Evolutionary conservation across 2,888 invertebrate species (phyloP).

Genomic region (Oscheius sp.): DNA sequence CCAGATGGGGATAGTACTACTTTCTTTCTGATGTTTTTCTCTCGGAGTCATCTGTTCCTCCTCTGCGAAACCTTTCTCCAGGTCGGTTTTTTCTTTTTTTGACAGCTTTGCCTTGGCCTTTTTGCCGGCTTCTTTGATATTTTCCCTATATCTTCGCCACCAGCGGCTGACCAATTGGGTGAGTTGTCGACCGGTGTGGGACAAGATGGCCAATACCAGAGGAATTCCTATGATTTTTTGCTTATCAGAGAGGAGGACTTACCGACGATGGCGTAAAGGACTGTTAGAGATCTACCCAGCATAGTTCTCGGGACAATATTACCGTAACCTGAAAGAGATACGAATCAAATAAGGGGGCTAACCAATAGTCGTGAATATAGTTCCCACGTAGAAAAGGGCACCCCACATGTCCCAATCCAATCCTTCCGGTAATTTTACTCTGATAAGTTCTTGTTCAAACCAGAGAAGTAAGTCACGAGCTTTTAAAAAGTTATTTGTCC

Average conservation of each 20-base stretch:
- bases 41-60: background rate
- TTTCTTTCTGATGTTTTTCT: conserved; percentile 6
- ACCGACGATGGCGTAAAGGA: conserved; percentile 91
- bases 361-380: conserved; percentile 76
- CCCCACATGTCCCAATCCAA: conserved; percentile 74
- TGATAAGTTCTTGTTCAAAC: conserved; percentile 59
- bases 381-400: conserved; percentile 75
- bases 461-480: conserved; percentile 52
- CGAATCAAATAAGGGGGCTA: too few species aligned
- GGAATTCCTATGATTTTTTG: conserved; percentile 76
- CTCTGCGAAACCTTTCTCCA: conserved; percentile 9
- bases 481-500: conserved; percentile 13
- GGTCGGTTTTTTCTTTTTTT: background rate
- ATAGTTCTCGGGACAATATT: conserved; percentile 90
- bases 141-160: conserved; percentile 52
- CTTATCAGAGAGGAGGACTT: background rate
- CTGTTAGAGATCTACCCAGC: conserved; percentile 86
- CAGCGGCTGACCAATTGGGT: conserved; percentile 54
- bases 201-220: conserved; percentile 88
- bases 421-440: conserved; percentile 64
- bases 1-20: conserved; percentile 81
- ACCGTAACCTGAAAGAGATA: conserved; percentile 79
- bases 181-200: conserved; percentile 87
- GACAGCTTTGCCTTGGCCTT: conserved; percentile 38
- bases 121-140: conserved; percentile 45